Evolutionary conservation across 2,797 vertebrate genomes (phyloP).

Genomic region (Malurus leucopterus): DNA sequence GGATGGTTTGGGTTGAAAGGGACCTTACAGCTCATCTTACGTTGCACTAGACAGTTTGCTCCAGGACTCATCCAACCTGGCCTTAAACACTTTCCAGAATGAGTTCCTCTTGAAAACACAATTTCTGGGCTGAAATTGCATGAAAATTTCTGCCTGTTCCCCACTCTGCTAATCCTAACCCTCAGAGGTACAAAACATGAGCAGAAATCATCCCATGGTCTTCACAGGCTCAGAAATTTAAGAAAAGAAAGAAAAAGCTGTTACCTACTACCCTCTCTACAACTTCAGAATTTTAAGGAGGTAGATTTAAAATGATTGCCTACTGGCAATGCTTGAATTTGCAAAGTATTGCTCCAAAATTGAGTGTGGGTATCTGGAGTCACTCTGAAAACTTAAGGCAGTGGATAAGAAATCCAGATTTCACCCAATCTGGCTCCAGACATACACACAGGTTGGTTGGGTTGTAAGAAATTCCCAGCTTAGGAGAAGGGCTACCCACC

Average conservation of each 20-base stretch:
- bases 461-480: background rate
- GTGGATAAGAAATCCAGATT: background rate
- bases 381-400: background rate
- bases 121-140: background rate
- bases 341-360: background rate
- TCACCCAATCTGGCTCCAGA: background rate
- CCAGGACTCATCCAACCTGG: background rate
- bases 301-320: background rate
- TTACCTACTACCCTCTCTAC: background rate
- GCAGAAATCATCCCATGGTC: background rate
- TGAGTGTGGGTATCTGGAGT: background rate
- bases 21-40: background rate
- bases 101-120: background rate
- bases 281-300: background rate
- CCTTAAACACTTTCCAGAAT: background rate
- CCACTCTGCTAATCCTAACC: background rate
- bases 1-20: background rate
- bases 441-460: background rate
- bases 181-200: background rate
- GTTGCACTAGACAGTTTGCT: background rate
- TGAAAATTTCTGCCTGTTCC: background rate
- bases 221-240: background rate
- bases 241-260: background rate
- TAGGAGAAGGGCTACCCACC: background rate
- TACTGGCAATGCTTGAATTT: background rate